Evolutionary conservation across 2,113 vertebrate genomes (phyloP), one percentile per base, ranked within the genome.

Genomic region (Motacilla alba): DNA sequence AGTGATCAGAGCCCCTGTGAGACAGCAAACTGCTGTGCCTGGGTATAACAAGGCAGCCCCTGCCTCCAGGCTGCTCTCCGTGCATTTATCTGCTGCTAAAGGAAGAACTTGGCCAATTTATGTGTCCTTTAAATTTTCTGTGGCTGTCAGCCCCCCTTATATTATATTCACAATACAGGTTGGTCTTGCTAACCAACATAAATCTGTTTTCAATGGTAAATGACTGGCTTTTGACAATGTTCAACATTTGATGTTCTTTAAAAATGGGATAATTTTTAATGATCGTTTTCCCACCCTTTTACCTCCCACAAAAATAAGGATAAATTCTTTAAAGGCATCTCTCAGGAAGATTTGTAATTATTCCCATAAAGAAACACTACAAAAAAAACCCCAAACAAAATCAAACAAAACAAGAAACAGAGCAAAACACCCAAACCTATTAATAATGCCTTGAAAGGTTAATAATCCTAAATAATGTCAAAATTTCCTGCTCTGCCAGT

Each of bases 61-160:
- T 92, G 80, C 66, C 92, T 91, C 73, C 62, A 81, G 90, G 83
- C 76, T 70, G 22, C 43, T 70, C 64, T 46, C 79, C 18, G 9
- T 41, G 53, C 44, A 23, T 14, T 88, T 53, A 35, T 43, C 56
- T 81, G 27, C 11, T 68, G 68, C 47, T 49, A 64, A 74, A 94
- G 85, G 72, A 90, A 73, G 53, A 47, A 64, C 12, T 77, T 72
- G 20, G 50, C 64, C 89, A 79, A 66, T 80, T 58, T 43, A 27
- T 2, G 19, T 39, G n/a, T 73, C 41, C 74, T 85, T 60, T 68
- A 27, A 21, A 60, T 95, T 87, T 75, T 50, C 67, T 55, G 66
- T 73, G 75, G 7, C 66, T 93, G 66, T 59, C 92, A 82, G 33
- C 67, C 62, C 70, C 60, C 46, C 91, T 75, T 59, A 41, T n/a